Percentiles rank a stretch among this genome's conserved stretches.
Evolutionary conservation across 2,797 vertebrate genomes (phyloP).

Genomic region (Catamblyrhynchus diadema): DNA sequence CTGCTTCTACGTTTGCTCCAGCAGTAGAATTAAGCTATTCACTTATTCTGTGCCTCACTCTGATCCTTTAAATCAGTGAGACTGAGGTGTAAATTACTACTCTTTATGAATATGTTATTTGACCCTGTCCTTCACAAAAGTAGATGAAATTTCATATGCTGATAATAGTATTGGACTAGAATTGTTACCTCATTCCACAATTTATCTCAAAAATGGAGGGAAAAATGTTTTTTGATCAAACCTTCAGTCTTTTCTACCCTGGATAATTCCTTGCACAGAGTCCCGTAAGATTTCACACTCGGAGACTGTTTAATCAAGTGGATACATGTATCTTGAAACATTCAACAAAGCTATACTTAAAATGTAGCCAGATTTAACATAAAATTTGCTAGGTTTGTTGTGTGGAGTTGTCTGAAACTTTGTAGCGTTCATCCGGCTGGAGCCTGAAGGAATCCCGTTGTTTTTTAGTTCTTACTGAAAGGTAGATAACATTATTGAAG

Average conservation of each 20-base stretch:
- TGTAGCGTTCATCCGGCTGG: not conserved
- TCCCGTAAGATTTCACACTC: not conserved
- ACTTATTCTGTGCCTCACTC: accelerated
- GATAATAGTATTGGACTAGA: not conserved
- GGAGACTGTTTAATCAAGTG: not conserved
- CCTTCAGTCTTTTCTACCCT: not conserved
- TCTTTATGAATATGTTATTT: not conserved
- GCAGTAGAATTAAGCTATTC: not conserved
- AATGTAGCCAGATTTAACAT: not conserved
- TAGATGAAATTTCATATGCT: not conserved
- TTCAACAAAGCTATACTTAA: not conserved
- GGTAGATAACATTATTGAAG: not conserved
- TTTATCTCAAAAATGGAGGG: not conserved
- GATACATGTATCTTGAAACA: not conserved
- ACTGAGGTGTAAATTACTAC: not conserved
- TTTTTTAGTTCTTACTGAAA: not conserved
- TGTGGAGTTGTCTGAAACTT: not conserved
- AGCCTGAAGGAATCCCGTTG: not conserved
- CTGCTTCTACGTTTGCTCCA: not conserved
- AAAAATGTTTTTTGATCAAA: not conserved
- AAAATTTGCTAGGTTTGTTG: not conserved
- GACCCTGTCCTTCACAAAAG: not conserved
- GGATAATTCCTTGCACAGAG: not conserved
- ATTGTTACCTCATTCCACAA: not conserved
- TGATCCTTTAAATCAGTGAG: not conserved